Evolutionary conservation across 2,888 invertebrate genomes (phyloP).

Genomic region (Tromatobia lineatoria): DNA sequence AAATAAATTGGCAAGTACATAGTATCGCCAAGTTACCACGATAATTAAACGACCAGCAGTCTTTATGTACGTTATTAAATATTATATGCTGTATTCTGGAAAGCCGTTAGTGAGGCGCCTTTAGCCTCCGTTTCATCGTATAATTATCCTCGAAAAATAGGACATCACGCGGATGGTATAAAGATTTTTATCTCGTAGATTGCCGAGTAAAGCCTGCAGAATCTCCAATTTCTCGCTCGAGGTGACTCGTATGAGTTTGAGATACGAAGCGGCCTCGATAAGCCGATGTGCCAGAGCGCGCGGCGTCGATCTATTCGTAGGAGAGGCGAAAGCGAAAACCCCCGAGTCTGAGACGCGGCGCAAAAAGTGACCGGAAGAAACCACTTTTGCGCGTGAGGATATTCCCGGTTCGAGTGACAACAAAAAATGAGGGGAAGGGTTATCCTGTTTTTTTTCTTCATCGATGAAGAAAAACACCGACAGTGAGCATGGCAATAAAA

Average conservation of each 20-base stretch:
- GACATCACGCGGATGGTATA: constrained; percentile 31
- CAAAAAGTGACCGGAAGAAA: constrained; percentile 71
- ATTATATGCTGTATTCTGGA: constrained; percentile 36
- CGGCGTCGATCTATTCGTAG: constrained; percentile 27
- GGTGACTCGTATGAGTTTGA: constrained; percentile 65
- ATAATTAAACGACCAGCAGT: constrained; percentile 32
- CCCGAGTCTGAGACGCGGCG: constrained; percentile 38
- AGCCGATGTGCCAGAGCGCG: constrained; percentile 61
- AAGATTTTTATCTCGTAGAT: constrained; percentile 68
- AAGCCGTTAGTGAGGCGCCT: constrained; percentile 26
- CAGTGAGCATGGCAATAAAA: too few species aligned
- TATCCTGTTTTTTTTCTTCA: too few species aligned
- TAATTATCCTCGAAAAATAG: constrained; percentile 59
- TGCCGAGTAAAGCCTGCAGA: constrained; percentile 63
- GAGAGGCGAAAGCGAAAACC: constrained; percentile 3
- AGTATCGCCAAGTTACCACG: constrained; percentile 7
- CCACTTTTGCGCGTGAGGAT: constrained; percentile 65
- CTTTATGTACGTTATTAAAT: constrained; percentile 42
- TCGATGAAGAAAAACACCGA: too few species aligned
- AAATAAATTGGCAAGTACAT: constrained; percentile 11
- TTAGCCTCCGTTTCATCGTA: constrained; percentile 47
- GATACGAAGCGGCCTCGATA: constrained; percentile 60
- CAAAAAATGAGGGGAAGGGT: constrained; percentile 57
- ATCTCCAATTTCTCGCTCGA: constrained; percentile 70
- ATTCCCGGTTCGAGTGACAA: constrained; percentile 57